These are phyloP conservation scores for Brenthis ino DNA, from an alignment of 2,888 invertebrate genomes.

Conservation along the genomic window DNA sequence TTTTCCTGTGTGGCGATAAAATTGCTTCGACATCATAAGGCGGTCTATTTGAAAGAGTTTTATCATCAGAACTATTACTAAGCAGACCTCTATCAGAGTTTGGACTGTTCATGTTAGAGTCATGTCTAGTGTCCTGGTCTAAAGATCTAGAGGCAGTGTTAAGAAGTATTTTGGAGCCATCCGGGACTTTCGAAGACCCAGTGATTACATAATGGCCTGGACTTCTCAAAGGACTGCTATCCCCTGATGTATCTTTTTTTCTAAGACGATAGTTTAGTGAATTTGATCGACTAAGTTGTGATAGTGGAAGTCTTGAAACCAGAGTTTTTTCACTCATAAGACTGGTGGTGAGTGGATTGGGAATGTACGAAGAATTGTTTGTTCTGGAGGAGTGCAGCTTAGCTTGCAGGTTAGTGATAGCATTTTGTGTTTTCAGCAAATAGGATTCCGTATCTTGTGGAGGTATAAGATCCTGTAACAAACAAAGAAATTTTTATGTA, in stretches of 20 bases:
- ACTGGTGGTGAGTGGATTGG: conserved; percentile 69
- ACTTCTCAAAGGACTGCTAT: conserved; percentile 72
- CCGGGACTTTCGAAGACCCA: conserved; percentile 68
- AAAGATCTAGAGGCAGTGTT: conserved; percentile 69
- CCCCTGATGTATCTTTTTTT: conserved; percentile 64
- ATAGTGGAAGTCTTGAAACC: conserved; percentile 70
- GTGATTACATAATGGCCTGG: conserved; percentile 77
- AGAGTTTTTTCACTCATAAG: conserved; percentile 74
- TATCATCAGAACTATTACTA: conserved; percentile 76
- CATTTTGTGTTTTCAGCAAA: conserved; percentile 83
- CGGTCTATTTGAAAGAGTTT: conserved; percentile 70
- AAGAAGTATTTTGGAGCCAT: conserved; percentile 59
- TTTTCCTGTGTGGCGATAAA: conserved; percentile 72
- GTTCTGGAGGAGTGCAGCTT: conserved; percentile 73
- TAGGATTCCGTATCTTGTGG: conserved; percentile 81
- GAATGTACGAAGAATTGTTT: conserved; percentile 60
- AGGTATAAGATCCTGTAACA: conserved; percentile 78
- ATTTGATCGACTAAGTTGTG: conserved; percentile 74
- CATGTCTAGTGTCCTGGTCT: conserved; percentile 62
- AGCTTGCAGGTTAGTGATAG: conserved; percentile 83
- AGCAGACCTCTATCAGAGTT: conserved; percentile 61
- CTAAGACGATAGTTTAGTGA: conserved; percentile 75
- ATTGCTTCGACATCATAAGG: conserved; percentile 66
- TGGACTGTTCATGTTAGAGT: conserved; percentile 75
- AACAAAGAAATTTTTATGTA: conserved; percentile 33